Conservation (phyloP, 2,888 invertebrate genomes). For the Seira sanloemensis region DNA sequence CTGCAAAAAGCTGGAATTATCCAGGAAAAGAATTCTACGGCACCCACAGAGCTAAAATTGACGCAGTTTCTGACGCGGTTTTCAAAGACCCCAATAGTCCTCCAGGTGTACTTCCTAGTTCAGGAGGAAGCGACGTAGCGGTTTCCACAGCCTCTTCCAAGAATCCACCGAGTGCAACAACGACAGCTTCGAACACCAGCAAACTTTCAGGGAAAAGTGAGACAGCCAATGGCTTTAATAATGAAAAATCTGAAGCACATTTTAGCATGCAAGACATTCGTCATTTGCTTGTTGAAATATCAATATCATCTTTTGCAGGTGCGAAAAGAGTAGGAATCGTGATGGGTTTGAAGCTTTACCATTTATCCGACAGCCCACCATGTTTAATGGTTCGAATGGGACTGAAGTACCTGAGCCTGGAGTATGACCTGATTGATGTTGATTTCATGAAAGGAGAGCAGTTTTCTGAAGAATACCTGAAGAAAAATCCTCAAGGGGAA, state of each 20-base stretch:
- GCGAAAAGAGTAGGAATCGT: slow-evolving; percentile 67
- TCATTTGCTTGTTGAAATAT: neutral
- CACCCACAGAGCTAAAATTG: slow-evolving; percentile 65
- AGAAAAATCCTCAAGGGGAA: slow-evolving; percentile 75
- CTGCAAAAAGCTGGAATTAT: slow-evolving; percentile 51
- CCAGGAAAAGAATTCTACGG: slow-evolving; percentile 65
- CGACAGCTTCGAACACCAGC: slow-evolving; percentile 53
- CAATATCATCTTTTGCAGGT: slow-evolving; percentile 21
- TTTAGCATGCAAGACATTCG: no score
- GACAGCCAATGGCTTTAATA: neutral
- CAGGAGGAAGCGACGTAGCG: slow-evolving; percentile 31
- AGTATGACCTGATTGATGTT: slow-evolving; percentile 82
- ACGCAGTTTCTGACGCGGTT: slow-evolving; percentile 57
- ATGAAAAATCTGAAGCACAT: no score
- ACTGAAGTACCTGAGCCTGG: slow-evolving; percentile 81
- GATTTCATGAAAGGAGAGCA: slow-evolving; percentile 85
- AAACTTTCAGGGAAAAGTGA: slow-evolving; percentile 57
- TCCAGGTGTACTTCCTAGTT: neutral
- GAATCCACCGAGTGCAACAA: slow-evolving; percentile 59
- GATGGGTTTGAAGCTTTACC: slow-evolving; percentile 81
- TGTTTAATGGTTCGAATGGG: slow-evolving; percentile 85
- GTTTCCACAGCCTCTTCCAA: slow-evolving; percentile 39
- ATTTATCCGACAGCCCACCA: slow-evolving; percentile 87
- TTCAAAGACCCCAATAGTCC: slow-evolving; percentile 39
- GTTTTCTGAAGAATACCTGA: slow-evolving; percentile 71